Conservation (phyloP, 2,797 vertebrate species). For the Gallinago nigripennis region DNA sequence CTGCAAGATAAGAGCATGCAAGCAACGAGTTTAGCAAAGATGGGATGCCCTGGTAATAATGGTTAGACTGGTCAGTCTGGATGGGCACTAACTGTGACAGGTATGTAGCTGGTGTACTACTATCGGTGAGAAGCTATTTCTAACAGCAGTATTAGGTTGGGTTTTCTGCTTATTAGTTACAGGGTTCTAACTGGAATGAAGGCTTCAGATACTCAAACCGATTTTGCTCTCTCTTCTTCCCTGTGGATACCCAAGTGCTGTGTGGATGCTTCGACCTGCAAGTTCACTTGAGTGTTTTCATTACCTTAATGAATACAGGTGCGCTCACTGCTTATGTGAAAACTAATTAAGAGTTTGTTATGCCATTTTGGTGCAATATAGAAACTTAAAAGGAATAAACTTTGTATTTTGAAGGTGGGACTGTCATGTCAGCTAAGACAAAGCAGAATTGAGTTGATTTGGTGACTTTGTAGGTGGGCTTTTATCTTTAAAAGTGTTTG, state of each 20-base stretch:
- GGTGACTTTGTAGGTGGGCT: neutral
- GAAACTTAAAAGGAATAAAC: neutral
- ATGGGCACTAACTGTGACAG: neutral
- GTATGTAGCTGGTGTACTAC: too few species aligned
- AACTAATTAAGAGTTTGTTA: neutral
- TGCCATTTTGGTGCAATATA: neutral
- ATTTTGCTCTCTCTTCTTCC: neutral
- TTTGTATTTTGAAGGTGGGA: accelerated
- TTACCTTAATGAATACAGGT: neutral
- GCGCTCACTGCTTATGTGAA: neutral
- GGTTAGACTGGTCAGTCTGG: neutral
- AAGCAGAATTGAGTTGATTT: neutral
- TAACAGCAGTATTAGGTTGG: neutral
- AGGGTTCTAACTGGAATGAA: neutral
- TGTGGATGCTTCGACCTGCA: neutral
- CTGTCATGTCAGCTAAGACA: accelerated
- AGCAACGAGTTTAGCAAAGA: accelerated
- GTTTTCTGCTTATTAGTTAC: neutral
- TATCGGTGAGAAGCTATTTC: neutral
- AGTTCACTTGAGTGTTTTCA: neutral
- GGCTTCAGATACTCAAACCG: neutral
- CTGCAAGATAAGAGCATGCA: neutral
- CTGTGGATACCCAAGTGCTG: accelerated
- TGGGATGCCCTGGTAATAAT: neutral
- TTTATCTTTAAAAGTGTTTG: neutral